Percentiles rank a stretch among this genome's conserved stretches.
Conservation (phyloP, 2,797 vertebrate genomes). For the Anisognathus igniventris region DNA sequence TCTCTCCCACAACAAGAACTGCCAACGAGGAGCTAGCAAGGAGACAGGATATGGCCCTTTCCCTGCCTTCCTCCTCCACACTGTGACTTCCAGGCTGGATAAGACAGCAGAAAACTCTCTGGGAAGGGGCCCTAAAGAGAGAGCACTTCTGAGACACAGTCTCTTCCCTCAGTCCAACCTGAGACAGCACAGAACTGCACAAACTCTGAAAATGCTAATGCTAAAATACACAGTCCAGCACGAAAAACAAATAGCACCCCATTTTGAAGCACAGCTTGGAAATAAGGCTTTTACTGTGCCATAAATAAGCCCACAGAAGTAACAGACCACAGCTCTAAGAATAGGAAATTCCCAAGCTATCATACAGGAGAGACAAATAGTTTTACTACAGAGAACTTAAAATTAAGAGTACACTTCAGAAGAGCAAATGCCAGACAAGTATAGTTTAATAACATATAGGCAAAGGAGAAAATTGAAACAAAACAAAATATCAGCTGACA, state of each 20-base stretch:
- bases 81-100: not conserved
- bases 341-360: not conserved
- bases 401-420: not conserved
- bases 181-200: not conserved
- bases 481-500: not conserved
- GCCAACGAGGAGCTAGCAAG: not conserved
- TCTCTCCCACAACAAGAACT: not conserved
- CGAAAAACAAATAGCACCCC: not conserved
- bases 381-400: not conserved
- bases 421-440: not conserved
- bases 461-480: not conserved
- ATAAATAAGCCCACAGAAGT: slow-evolving; percentile 4
- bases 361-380: not conserved
- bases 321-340: not conserved
- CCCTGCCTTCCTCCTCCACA: slow-evolving; percentile 26
- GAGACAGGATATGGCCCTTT: slow-evolving; percentile 1
- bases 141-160: not conserved
- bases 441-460: not conserved
- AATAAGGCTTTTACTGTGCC: slow-evolving; percentile 21
- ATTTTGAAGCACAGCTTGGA: not conserved
- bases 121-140: not conserved
- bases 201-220: not conserved
- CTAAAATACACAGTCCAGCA: not conserved
- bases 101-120: not conserved
- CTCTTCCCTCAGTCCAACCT: not conserved